Evolutionary conservation across 2,888 invertebrate species (phyloP).

Genomic region (Frankliniella fusca): DNA sequence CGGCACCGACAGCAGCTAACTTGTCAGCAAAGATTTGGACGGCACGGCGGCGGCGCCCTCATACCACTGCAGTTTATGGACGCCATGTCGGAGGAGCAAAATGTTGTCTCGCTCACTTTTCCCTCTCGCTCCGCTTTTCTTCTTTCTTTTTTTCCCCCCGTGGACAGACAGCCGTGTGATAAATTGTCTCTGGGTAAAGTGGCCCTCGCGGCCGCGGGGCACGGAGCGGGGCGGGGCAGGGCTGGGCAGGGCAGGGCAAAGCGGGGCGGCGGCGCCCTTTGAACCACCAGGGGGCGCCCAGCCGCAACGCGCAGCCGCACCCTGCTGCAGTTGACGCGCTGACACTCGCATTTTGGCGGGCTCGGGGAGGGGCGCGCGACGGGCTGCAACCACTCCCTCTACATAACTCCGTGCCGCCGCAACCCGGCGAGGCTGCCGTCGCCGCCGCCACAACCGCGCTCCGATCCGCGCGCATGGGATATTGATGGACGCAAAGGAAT

Average conservation of each 20-base stretch:
- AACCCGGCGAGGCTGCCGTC: neutral
- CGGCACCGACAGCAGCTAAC: neutral
- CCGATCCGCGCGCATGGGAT: constrained; percentile 2
- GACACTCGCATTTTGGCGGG: neutral
- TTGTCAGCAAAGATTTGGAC: constrained; percentile 9
- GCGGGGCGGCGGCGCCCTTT: no score
- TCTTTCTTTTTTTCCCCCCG: neutral
- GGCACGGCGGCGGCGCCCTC: neutral
- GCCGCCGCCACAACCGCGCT: neutral
- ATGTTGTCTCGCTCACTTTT: neutral
- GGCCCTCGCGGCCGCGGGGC: neutral
- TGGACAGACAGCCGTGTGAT: neutral
- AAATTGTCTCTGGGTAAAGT: constrained; percentile 5
- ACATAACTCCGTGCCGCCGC: no score
- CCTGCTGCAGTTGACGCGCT: constrained; percentile 15
- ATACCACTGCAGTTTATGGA: neutral
- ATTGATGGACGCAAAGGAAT: constrained; percentile 16
- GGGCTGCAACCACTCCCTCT: no score
- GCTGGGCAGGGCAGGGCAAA: no score
- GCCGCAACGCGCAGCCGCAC: no score
- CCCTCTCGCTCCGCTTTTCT: no score
- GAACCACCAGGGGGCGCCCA: no score
- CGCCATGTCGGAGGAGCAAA: neutral
- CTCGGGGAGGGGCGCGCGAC: neutral
- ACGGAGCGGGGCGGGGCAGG: no score